These are phyloP conservation scores for Vombatus ursinus DNA, from an alignment of 2,113 vertebrate species.

Conservation along the genomic window DNA sequence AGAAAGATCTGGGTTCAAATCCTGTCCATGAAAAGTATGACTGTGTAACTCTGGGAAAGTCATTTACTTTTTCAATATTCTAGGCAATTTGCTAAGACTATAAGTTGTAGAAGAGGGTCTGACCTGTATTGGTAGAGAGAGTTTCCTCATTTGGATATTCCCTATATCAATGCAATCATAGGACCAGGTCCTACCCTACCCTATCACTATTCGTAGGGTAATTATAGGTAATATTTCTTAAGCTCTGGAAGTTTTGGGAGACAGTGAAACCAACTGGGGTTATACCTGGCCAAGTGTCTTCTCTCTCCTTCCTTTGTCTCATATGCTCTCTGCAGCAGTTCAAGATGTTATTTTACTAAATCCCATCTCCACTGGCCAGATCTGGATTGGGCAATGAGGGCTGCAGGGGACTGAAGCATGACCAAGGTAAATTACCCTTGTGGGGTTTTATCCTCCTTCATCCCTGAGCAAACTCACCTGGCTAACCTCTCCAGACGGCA, in stretches of 20 bases:
- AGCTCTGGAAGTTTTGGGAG: background rate
- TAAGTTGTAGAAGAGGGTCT: background rate
- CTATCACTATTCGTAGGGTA: background rate
- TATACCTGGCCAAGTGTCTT: background rate
- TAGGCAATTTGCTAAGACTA: background rate
- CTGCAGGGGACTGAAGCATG: background rate
- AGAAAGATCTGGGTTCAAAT: background rate
- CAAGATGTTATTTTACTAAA: background rate
- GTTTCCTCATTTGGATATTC: background rate
- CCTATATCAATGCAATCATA: background rate
- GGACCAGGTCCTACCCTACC: background rate
- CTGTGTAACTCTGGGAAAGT: background rate
- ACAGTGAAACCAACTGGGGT: background rate
- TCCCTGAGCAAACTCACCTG: background rate
- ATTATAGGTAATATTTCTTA: background rate
- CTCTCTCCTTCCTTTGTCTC: background rate
- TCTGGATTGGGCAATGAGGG: background rate
- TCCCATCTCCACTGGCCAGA: background rate
- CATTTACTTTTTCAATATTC: background rate
- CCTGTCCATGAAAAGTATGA: background rate
- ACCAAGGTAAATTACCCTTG: background rate
- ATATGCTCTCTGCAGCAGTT: background rate
- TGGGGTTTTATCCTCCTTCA: conserved; percentile 18
- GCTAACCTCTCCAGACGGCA: conserved; percentile 20
- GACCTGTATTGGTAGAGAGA: background rate